phyloP scores from a whole-genome alignment of 2,888 invertebrate genomes.

The Chaetoderma sp. region DNA sequence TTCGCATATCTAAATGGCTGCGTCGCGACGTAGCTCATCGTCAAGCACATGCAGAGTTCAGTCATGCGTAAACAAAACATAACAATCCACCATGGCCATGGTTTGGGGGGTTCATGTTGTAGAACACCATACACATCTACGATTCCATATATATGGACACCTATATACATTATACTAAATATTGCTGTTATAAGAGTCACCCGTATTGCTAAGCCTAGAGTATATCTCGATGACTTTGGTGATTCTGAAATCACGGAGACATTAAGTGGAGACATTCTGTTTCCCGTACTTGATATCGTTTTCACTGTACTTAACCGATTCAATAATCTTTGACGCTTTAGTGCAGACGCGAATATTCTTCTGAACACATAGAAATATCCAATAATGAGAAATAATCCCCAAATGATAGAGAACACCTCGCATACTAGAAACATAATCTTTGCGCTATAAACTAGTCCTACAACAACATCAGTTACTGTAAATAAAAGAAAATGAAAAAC shows the following conservation, averaged over 20 bases:
- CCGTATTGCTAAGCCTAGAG: conserved; percentile 86
- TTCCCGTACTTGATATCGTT: conserved; percentile 1
- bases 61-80: conserved; percentile 86
- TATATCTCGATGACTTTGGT: conserved; percentile 57
- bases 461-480: conserved; percentile 81
- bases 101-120: conserved; percentile 67
- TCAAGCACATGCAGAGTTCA: conserved; percentile 87
- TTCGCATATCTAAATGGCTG: conserved; percentile 69
- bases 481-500: conserved; percentile 84
- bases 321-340: conserved; percentile 61
- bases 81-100: conserved; percentile 93
- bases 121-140: conserved; percentile 74
- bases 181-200: conserved; percentile 89
- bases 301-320: conserved; percentile 27
- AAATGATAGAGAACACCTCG: conserved; percentile 84
- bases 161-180: conserved; percentile 85
- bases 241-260: neutral
- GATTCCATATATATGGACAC: conserved; percentile 86
- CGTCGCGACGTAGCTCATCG: conserved; percentile 87
- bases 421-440: conserved; percentile 72
- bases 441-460: conserved; percentile 52
- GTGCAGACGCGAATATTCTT: conserved; percentile 58
- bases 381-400: conserved; percentile 85
- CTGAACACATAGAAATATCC: conserved; percentile 77
- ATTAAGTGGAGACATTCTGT: neutral